These are phyloP conservation scores for Galeopsomyia nigrocyanea DNA, from an alignment of 2,888 invertebrate genomes.

Conservation along the genomic window DNA sequence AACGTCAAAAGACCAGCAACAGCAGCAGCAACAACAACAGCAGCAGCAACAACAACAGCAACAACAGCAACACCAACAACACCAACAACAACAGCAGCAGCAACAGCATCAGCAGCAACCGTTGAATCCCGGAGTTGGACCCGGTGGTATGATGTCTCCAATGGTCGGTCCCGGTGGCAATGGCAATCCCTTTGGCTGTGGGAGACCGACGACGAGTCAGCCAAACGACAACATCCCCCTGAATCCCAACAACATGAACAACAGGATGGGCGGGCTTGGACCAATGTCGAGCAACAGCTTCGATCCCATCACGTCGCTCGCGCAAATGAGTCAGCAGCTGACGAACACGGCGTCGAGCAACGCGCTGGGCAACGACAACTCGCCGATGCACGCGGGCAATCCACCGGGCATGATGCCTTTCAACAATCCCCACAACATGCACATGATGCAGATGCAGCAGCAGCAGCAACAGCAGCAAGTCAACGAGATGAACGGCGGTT, in stretches of 20 bases:
- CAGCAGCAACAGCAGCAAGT: constrained; percentile 60
- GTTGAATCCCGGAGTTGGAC: constrained; percentile 56
- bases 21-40: constrained; percentile 54
- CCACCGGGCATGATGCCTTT: constrained; percentile 73
- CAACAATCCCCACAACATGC: constrained; percentile 69
- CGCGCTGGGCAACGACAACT: constrained; percentile 72
- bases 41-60: constrained; percentile 57
- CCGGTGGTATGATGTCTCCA: constrained; percentile 51
- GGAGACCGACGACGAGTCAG: constrained; percentile 62
- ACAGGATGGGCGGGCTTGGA: constrained; percentile 62
- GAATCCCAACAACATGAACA: constrained; percentile 76
- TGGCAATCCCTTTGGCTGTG: constrained; percentile 58
- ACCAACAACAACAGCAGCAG: constrained; percentile 65
- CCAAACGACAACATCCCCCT: constrained; percentile 75
- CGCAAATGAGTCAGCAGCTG: constrained; percentile 94
- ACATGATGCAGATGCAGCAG: constrained; percentile 64
- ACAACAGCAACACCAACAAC: constrained; percentile 55
- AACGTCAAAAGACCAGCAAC: constrained; percentile 61
- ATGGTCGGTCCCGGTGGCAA: constrained; percentile 56
- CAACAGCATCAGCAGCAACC: constrained; percentile 62
- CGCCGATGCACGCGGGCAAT: constrained; percentile 64
- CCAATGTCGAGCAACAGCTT: constrained; percentile 76
- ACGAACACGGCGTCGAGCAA: constrained; percentile 80
- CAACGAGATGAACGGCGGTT: constrained; percentile 67
- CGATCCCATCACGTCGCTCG: constrained; percentile 93